Conservation (phyloP, 2,888 invertebrate genomes). For the Pollenia labialis region DNA sequence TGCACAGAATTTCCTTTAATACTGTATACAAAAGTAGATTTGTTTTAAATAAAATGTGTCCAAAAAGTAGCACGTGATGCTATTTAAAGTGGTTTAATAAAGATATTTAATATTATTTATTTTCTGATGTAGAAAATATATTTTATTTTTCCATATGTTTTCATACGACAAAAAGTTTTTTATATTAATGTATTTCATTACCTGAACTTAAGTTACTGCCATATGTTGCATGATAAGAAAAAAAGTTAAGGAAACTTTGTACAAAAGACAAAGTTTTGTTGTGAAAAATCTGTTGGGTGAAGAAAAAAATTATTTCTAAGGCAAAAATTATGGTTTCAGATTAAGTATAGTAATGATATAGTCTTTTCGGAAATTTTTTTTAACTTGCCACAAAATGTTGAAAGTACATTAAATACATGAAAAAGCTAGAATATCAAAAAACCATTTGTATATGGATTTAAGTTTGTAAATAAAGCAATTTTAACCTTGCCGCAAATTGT, state of each 20-base stretch:
- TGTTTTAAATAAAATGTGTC: constrained; percentile 42
- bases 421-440: not conserved
- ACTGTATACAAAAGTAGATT: constrained; percentile 16
- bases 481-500: constrained; percentile 20
- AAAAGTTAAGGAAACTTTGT: not conserved
- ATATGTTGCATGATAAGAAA: constrained; percentile 44
- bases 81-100: constrained; percentile 62
- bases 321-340: not conserved
- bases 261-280: constrained; percentile 29
- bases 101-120: constrained; percentile 37
- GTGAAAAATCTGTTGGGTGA: constrained; percentile 9
- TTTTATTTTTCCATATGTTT: constrained; percentile 42
- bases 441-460: too few relatives aligned
- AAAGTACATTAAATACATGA: not conserved
- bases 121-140: constrained; percentile 12
- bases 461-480: too few relatives aligned
- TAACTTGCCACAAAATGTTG: constrained; percentile 22
- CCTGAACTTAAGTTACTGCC: constrained; percentile 39
- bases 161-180: constrained; percentile 47
- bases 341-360: too few relatives aligned
- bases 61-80: constrained; percentile 65
- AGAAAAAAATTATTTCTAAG: constrained; percentile 10
- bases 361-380: not conserved
- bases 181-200: constrained; percentile 48
- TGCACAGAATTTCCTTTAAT: constrained; percentile 13